phyloP scores from a whole-genome alignment of 2,888 invertebrate genomes.

The Kuschelorhynchus macadamiae region DNA sequence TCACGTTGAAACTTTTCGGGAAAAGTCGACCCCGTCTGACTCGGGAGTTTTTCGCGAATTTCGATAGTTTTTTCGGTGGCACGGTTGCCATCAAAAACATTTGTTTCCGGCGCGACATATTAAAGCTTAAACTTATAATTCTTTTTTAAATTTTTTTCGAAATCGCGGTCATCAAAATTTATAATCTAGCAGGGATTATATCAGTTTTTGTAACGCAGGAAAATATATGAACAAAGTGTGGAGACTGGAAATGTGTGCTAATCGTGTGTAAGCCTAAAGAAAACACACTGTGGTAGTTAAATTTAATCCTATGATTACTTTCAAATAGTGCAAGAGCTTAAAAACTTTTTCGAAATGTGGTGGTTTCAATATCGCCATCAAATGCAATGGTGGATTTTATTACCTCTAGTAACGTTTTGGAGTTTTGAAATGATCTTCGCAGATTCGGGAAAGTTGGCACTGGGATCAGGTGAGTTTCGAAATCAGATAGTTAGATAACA shows the following conservation, averaged over 20 bases:
- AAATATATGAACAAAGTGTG: too few relatives aligned
- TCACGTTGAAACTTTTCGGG: slow-evolving; percentile 10
- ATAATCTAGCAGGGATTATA: too few relatives aligned
- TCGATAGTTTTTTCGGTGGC: neutral
- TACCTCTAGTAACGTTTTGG: slow-evolving; percentile 13
- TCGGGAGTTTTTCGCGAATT: slow-evolving; percentile 11
- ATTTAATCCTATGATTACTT: slow-evolving; percentile 17
- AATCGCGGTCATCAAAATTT: too few relatives aligned
- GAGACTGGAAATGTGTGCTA: too few relatives aligned
- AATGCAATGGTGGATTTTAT: slow-evolving; percentile 16
- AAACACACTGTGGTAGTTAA: neutral
- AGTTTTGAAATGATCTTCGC: slow-evolving; percentile 26
- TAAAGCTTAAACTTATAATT: too few relatives aligned
- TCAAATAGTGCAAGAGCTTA: slow-evolving; percentile 14
- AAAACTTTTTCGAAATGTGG: slow-evolving; percentile 16
- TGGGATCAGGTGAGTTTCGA: slow-evolving; percentile 27
- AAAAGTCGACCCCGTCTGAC: slow-evolving; percentile 21
- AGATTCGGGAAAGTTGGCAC: slow-evolving; percentile 16
- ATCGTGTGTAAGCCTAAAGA: too few relatives aligned
- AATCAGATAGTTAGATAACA: too few relatives aligned
- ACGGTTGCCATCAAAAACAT: too few relatives aligned
- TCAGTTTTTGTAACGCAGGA: too few relatives aligned
- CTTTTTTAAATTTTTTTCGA: too few relatives aligned
- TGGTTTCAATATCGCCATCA: slow-evolving; percentile 20
- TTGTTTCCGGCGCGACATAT: too few relatives aligned